Base-by-base conservation (phyloP, 2,888 invertebrate genomes). In the Tiphia femorata region DNA sequence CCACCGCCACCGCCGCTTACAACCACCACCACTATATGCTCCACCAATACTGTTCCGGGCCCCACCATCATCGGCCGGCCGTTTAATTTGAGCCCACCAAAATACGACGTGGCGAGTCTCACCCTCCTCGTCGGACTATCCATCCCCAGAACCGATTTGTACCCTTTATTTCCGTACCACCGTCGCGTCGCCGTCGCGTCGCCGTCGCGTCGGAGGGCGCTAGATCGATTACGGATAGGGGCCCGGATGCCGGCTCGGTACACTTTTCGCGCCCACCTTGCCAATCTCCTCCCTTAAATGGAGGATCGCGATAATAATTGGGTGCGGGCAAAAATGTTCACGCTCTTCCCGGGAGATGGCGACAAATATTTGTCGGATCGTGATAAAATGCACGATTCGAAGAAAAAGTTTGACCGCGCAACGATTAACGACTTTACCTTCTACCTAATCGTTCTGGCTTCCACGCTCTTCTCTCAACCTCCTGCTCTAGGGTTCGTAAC, bases 371-470 rank as follows among this genome's bases (percentile, higher is more conserved):
- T n/a, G n/a, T n/a, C n/a, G n/a, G n/a, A n/a, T n/a, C n/a, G n/a
- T n/a, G n/a, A n/a, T n/a, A n/a, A n/a, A n/a, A n/a, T n/a, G n/a
- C n/a, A n/a, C n/a, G n/a, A n/a, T n/a, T n/a, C n/a, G n/a, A n/a
- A n/a, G n/a, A n/a, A n/a, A n/a, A 65, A 65, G 68, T 56, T 65
- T 68, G 66, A 58, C 64, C 63, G 59, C 65, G 61, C 62, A 72
- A 69, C 70, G 65, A 67, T 68, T 74, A 73, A 76, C 67, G 70
- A 71, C 66, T 71, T 76, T 75, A 72, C 54, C 54, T 58, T 55
- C 60, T 56, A 56, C 48, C 67, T 60, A 62, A 63, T 69, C 66
- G 62, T 65, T 69, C 49, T 54, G 60, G 49, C 62, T 62, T 51
- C 60, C 42, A 47, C 53, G 52, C 50, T 16, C 40, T 25, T 42